Evolutionary conservation across 1,140 invertebrate species (phyloP).

Genomic region (Colletes latitarsis): DNA sequence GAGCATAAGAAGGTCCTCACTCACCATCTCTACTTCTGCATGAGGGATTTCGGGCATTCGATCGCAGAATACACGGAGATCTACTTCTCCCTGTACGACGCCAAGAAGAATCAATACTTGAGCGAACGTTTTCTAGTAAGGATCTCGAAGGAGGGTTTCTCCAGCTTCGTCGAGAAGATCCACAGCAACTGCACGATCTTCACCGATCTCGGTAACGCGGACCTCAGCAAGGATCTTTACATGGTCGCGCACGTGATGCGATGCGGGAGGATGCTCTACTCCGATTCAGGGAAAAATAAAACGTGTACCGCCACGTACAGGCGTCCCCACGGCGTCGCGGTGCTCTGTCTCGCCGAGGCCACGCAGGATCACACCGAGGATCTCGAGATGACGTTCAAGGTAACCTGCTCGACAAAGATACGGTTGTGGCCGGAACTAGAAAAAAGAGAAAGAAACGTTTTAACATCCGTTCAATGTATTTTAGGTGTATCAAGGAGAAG

Average conservation of each 20-base stretch:
- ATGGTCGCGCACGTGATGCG: slow-evolving; percentile 94
- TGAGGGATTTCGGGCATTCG: slow-evolving; percentile 92
- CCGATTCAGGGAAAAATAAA: slow-evolving; percentile 88
- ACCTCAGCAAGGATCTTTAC: slow-evolving; percentile 91
- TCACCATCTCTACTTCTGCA: slow-evolving; percentile 93
- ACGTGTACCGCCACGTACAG: slow-evolving; percentile 83
- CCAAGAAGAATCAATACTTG: slow-evolving; percentile 85
- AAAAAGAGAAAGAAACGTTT: too few relatives aligned
- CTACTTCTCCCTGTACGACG: slow-evolving; percentile 93
- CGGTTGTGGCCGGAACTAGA: too few relatives aligned
- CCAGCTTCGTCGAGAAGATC: slow-evolving; percentile 93
- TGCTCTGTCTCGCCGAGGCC: slow-evolving; percentile 85
- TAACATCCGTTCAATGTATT: slow-evolving; percentile 43
- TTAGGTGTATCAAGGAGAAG: slow-evolving; percentile 91
- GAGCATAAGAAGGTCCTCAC: slow-evolving; percentile 86
- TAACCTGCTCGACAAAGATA: slow-evolving; percentile 55
- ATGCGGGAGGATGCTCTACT: slow-evolving; percentile 92
- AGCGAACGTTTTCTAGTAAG: slow-evolving; percentile 94
- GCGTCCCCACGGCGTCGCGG: slow-evolving; percentile 92
- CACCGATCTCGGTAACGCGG: slow-evolving; percentile 90
- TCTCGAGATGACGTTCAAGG: slow-evolving; percentile 87
- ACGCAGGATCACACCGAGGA: slow-evolving; percentile 84
- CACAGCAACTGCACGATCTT: slow-evolving; percentile 95
- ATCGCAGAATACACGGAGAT: slow-evolving; percentile 94
- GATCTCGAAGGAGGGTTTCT: slow-evolving; percentile 94